These are phyloP conservation scores for Arrhopalites spinosus DNA, from an alignment of 2,888 invertebrate species.

Conservation along the genomic window DNA sequence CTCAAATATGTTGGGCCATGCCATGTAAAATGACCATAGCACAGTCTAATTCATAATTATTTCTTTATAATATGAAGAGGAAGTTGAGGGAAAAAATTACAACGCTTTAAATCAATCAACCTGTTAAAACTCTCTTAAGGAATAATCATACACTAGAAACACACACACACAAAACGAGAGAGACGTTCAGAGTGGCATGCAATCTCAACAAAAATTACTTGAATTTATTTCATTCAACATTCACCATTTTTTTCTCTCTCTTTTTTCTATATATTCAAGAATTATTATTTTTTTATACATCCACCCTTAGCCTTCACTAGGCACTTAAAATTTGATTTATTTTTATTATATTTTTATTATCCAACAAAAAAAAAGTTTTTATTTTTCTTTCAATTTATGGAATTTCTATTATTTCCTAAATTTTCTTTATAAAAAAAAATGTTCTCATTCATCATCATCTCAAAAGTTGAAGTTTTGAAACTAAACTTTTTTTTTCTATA, in stretches of 20 bases:
- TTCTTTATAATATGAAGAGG: slow-evolving; percentile 50
- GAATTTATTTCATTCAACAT: not conserved
- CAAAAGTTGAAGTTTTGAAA: too few species aligned
- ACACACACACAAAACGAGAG: not conserved
- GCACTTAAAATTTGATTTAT: too few species aligned
- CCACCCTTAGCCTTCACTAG: too few species aligned
- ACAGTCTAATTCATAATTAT: slow-evolving; percentile 26
- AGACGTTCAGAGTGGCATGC: not conserved
- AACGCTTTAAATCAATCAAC: slow-evolving; percentile 54
- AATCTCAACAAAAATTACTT: not conserved
- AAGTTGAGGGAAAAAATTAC: slow-evolving; percentile 49
- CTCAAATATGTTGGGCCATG: not conserved
- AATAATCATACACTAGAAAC: slow-evolving; percentile 38
- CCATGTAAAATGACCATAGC: slow-evolving; percentile 17
- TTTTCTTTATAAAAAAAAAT: too few species aligned
- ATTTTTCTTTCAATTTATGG: too few species aligned
- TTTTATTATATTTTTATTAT: too few species aligned
- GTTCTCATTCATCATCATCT: too few species aligned
- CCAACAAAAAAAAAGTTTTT: too few species aligned
- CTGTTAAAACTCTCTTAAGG: slow-evolving; percentile 21
- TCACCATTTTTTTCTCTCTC: not conserved
- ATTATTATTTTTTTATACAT: not conserved
- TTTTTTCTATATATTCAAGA: not conserved
- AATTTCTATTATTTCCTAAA: too few species aligned
- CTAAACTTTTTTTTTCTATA: too few species aligned